Evolutionary conservation across 2,888 invertebrate genomes (phyloP).

Genomic region (Lapara coniferarum): DNA sequence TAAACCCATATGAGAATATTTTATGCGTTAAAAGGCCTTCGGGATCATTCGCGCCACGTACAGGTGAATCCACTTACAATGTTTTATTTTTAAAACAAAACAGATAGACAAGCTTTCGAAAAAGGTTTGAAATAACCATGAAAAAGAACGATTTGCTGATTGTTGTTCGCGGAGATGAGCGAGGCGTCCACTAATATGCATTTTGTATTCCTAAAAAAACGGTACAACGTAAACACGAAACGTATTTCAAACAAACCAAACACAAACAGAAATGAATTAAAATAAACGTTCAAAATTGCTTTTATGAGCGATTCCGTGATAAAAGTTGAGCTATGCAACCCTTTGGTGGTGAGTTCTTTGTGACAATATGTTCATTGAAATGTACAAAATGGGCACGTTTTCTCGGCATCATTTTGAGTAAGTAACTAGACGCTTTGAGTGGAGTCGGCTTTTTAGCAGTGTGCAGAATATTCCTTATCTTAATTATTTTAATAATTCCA

Average conservation of each 20-base stretch:
- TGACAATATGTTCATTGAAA: slow-evolving; percentile 31
- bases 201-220: slow-evolving; percentile 1
- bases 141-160: background rate
- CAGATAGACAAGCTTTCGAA: slow-evolving; percentile 32
- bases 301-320: slow-evolving; percentile 29
- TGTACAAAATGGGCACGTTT: slow-evolving; percentile 26
- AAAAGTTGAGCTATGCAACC: slow-evolving; percentile 34
- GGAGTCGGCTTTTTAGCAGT: slow-evolving; percentile 26
- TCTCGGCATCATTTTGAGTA: slow-evolving; percentile 33
- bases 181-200: background rate
- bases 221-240: slow-evolving; percentile 4
- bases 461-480: slow-evolving; percentile 35
- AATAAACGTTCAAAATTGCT: slow-evolving; percentile 14
- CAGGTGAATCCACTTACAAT: slow-evolving; percentile 60
- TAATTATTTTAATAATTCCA: slow-evolving; percentile 39
- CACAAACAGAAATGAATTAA: background rate
- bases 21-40: slow-evolving; percentile 58
- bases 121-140: background rate
- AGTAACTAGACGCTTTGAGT: slow-evolving; percentile 39
- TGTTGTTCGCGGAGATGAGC: background rate
- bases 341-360: slow-evolving; percentile 38
- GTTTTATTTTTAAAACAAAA: slow-evolving; percentile 52
- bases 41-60: slow-evolving; percentile 50
- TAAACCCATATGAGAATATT: slow-evolving; percentile 60
- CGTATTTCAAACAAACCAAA: slow-evolving; percentile 7